A percentile compares a stretch with the other conserved stretches of the same genome.
These are phyloP conservation scores for Hofmannophila pseudospretella DNA, from an alignment of 2,888 invertebrate species.

Conservation along the genomic window DNA sequence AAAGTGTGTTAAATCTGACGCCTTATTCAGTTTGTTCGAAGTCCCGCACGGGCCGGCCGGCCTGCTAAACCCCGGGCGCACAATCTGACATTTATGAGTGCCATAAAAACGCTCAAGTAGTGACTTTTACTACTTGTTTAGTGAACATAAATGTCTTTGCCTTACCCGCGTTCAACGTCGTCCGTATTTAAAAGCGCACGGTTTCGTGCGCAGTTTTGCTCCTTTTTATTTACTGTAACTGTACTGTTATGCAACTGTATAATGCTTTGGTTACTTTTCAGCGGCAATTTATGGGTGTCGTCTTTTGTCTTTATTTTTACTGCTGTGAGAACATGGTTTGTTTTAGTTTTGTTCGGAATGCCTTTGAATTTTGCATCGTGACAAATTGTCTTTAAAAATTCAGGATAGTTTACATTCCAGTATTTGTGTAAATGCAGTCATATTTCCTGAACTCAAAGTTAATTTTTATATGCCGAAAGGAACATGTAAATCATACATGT, in stretches of 20 bases:
- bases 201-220: conserved; percentile 71
- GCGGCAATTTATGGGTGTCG: conserved; percentile 65
- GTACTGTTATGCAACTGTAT: conserved; percentile 76
- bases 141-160: conserved; percentile 80
- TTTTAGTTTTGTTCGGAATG: conserved; percentile 51
- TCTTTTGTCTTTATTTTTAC: conserved; percentile 71
- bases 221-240: conserved; percentile 72
- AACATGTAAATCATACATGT: conserved; percentile 18
- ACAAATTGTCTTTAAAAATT: conserved; percentile 28
- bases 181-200: conserved; percentile 77
- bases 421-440: conserved; percentile 1
- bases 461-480: conserved; percentile 1
- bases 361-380: conserved; percentile 39
- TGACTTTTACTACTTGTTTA: conserved; percentile 80
- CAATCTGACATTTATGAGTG: conserved; percentile 79
- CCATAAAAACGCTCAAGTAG: conserved; percentile 79
- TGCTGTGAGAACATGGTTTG: conserved; percentile 56
- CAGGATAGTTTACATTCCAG: conserved; percentile 13
- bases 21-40: conserved; percentile 34
- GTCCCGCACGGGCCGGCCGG: conserved; percentile 41
- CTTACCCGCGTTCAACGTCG: conserved; percentile 73
- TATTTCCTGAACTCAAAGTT: conserved; percentile 4
- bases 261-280: conserved; percentile 75
- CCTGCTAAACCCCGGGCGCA: conserved; percentile 64
- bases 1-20: conserved; percentile 21